Conservation (phyloP, 2,888 invertebrate species). For the Pyrocoelia pectoralis region DNA sequence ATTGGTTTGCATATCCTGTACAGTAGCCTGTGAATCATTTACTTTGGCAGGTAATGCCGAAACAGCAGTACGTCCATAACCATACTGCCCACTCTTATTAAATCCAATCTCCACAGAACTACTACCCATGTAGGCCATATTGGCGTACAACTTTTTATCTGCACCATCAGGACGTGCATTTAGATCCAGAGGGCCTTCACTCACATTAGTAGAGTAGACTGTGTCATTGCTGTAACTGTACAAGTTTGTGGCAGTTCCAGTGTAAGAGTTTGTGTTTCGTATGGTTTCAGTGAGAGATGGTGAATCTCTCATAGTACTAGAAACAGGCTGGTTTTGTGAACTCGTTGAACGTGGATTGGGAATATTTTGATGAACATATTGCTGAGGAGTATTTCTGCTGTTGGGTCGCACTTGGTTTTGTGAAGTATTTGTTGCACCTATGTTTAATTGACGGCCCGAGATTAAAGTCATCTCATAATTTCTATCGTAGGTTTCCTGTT, state of each 20-base stretch:
- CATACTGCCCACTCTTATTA: constrained; percentile 42
- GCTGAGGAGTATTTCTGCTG: constrained; percentile 37
- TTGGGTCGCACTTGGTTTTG: constrained; percentile 24
- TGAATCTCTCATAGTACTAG: not conserved
- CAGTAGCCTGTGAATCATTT: constrained; percentile 27
- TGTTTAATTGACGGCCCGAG: constrained; percentile 32
- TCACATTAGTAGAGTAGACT: constrained; percentile 50
- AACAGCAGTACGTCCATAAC: constrained; percentile 32
- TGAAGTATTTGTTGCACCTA: constrained; percentile 12
- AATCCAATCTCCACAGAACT: constrained; percentile 49
- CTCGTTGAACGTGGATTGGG: constrained; percentile 50
- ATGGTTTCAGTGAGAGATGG: not conserved
- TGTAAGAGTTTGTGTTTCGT: constrained; percentile 44
- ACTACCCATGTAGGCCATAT: constrained; percentile 55
- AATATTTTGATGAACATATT: constrained; percentile 51
- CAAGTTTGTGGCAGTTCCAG: constrained; percentile 36
- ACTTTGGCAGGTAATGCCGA: constrained; percentile 29
- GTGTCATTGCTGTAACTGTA: constrained; percentile 45
- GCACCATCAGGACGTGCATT: constrained; percentile 41
- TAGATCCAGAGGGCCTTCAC: constrained; percentile 39
- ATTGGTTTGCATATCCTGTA: constrained; percentile 28
- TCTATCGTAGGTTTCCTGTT: constrained; percentile 36
- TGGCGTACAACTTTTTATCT: constrained; percentile 53
- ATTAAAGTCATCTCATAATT: constrained; percentile 38
- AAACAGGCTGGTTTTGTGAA: not conserved